These are phyloP conservation scores for Aleiodes alternator DNA, from an alignment of 2,888 invertebrate species.

Conservation along the genomic window DNA sequence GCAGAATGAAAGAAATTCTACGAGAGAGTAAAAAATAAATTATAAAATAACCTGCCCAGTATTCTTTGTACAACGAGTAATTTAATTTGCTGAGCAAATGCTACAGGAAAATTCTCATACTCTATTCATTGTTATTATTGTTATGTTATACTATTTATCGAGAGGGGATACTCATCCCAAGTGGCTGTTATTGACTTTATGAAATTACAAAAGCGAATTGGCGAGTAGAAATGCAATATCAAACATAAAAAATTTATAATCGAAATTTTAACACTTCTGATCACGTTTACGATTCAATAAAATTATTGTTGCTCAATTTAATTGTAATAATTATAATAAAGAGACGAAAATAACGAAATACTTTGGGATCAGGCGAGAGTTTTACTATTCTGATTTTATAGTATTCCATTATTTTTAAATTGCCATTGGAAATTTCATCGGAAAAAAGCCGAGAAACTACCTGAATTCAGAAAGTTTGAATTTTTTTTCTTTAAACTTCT, in stretches of 20 bases:
- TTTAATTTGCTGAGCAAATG: conserved; percentile 4
- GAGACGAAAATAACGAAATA: too few species aligned
- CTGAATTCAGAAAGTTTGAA: conserved; percentile 4
- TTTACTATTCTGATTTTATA: too few species aligned
- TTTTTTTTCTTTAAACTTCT: conserved; percentile 45
- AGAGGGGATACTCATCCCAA: neutral
- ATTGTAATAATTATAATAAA: too few species aligned
- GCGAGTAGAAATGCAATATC: neutral
- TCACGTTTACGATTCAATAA: too few species aligned
- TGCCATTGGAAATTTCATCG: neutral
- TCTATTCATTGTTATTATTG: conserved; percentile 20
- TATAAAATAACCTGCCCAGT: conserved; percentile 6
- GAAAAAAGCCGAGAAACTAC: too few species aligned
- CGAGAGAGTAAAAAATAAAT: conserved; percentile 3
- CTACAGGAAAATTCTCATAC: conserved; percentile 13
- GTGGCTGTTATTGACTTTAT: conserved; percentile 22
- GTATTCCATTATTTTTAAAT: conserved; percentile 4
- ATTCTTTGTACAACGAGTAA: conserved; percentile 16
- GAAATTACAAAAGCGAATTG: neutral
- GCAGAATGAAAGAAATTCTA: neutral
- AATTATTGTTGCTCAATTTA: too few species aligned
- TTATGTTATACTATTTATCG: conserved; percentile 19
- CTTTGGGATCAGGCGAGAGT: too few species aligned
- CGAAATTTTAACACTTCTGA: too few species aligned
- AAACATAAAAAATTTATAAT: too few species aligned